Percentiles rank a stretch among this genome's conserved stretches.
Evolutionary conservation across 2,888 invertebrate genomes (phyloP).

Genomic region (Lasioglossum marginatum): DNA sequence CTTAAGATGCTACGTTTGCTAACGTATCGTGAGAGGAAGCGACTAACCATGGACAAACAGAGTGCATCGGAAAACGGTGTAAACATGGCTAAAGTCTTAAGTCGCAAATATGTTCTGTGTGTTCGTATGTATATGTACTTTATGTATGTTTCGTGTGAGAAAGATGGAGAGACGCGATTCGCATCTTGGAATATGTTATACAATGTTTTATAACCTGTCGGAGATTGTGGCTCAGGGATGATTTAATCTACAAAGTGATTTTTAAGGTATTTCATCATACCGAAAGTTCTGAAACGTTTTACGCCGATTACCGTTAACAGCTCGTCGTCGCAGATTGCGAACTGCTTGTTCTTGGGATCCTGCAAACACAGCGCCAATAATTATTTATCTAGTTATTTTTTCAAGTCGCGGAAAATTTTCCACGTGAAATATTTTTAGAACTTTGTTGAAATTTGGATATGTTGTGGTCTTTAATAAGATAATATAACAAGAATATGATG

Average conservation of each 20-base stretch:
- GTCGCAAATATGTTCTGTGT: conserved; percentile 70
- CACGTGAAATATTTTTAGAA: neutral
- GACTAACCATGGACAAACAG: conserved; percentile 67
- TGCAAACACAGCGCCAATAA: conserved; percentile 76
- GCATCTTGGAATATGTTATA: conserved; percentile 76
- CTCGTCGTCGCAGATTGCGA: conserved; percentile 96
- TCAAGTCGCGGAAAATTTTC: neutral
- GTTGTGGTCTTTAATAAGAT: neutral
- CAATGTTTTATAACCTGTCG: conserved; percentile 74
- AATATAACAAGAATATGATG: neutral
- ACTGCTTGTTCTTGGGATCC: conserved; percentile 98
- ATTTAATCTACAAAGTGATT: conserved; percentile 91
- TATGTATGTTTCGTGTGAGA: conserved; percentile 76
- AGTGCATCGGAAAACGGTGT: conserved; percentile 68
- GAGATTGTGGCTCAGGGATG: conserved; percentile 70
- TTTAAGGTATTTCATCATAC: conserved; percentile 98
- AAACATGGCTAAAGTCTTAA: conserved; percentile 73
- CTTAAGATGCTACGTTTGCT: conserved; percentile 58
- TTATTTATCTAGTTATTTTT: neutral
- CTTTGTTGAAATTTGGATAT: neutral
- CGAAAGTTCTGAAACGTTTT: conserved; percentile 97
- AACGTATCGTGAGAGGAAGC: conserved; percentile 55
- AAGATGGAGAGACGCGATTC: conserved; percentile 74
- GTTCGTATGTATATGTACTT: conserved; percentile 65
- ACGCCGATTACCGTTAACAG: conserved; percentile 95